These are phyloP conservation scores for Hippocampus mohnikei DNA, from an alignment of 2,113 vertebrate species.

Conservation along the genomic window DNA sequence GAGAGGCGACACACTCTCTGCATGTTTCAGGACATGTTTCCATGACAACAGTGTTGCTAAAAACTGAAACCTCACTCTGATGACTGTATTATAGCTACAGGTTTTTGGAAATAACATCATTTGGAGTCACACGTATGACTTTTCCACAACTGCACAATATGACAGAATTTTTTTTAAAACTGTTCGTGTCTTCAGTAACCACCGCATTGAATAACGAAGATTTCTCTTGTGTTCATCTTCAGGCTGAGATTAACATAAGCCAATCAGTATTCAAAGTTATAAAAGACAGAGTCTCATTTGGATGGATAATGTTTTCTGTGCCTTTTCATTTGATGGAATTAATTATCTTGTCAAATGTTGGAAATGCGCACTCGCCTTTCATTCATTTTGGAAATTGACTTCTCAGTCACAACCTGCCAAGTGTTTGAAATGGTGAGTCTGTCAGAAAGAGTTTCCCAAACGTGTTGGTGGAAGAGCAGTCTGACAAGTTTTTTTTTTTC, in stretches of 20 bases:
- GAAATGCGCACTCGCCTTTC: neutral
- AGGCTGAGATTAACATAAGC: neutral
- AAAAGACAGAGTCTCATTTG: neutral
- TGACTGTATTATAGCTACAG: neutral
- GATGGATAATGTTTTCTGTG: neutral
- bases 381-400: too few relatives aligned
- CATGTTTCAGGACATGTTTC: neutral
- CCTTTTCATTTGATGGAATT: neutral
- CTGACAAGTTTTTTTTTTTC: neutral
- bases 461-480: too few relatives aligned
- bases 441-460: too few relatives aligned
- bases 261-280: neutral
- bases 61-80: neutral
- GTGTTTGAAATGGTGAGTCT: too few relatives aligned
- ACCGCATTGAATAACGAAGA: neutral
- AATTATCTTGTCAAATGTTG: neutral
- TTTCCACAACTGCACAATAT: neutral
- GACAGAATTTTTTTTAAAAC: neutral
- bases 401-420: too few relatives aligned
- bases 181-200: neutral
- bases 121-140: neutral
- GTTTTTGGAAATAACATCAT: neutral
- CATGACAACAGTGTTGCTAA: neutral
- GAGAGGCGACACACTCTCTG: neutral
- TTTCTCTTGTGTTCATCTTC: neutral